A percentile compares a stretch with the other conserved stretches of the same genome.
Conservation (phyloP, 2,888 invertebrate genomes). For the Sarcophaga rosellei region DNA sequence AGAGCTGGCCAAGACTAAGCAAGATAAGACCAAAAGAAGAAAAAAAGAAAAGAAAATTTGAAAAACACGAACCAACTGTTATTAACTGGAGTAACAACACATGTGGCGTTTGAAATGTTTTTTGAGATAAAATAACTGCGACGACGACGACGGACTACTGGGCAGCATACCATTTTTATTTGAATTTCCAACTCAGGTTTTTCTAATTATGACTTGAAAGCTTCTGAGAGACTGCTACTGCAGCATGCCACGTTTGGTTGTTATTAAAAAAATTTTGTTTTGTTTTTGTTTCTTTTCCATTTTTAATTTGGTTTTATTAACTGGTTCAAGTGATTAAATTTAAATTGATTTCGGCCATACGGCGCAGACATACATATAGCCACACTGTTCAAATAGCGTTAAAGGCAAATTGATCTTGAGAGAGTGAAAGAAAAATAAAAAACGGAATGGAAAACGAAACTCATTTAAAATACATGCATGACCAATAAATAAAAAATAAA, state of each 20-base stretch:
- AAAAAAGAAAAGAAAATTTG: background rate
- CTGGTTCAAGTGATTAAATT: conserved; percentile 12
- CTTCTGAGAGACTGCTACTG: conserved; percentile 15
- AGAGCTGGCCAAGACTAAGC: background rate
- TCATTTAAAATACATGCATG: conserved; percentile 24
- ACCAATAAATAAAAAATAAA: background rate
- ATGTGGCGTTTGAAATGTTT: conserved; percentile 28
- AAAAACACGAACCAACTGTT: conserved; percentile 11
- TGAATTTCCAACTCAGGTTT: background rate
- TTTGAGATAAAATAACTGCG: conserved; percentile 32
- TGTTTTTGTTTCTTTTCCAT: background rate
- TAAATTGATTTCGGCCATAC: conserved; percentile 11
- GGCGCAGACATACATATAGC: no score
- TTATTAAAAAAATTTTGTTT: background rate
- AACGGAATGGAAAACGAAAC: background rate
- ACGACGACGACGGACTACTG: background rate
- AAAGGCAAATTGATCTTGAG: background rate
- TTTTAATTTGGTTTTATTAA: background rate
- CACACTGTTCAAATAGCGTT: no score
- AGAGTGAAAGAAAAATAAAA: background rate
- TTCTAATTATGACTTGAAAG: conserved; percentile 51
- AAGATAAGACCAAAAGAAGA: background rate
- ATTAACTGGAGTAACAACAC: conserved; percentile 37
- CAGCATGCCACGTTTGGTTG: background rate
- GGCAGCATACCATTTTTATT: background rate